phyloP scores from a whole-genome alignment of 2,113 vertebrate genomes.

The Rhea pennata region DNA sequence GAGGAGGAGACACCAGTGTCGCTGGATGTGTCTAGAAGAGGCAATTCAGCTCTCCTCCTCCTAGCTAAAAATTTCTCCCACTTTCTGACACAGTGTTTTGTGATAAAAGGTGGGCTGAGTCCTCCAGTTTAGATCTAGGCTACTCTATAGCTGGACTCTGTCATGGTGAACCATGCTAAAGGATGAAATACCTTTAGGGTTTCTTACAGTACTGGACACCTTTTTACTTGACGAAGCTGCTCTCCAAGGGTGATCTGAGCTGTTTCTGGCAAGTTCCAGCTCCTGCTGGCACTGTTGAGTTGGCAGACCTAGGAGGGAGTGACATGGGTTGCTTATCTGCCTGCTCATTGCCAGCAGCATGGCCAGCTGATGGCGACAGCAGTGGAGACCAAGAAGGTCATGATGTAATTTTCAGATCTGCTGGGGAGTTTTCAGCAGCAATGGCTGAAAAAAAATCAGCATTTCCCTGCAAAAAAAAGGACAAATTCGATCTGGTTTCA shows the following conservation, averaged over 20 bases:
- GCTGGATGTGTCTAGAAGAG: background rate
- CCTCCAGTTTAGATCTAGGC: too few relatives aligned
- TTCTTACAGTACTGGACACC: background rate
- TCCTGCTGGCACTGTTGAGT: background rate
- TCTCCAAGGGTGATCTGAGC: rapidly evolving
- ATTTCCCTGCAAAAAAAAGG: conserved; percentile 33
- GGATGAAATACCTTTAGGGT: background rate
- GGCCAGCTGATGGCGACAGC: background rate
- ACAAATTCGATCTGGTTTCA: conserved; percentile 55
- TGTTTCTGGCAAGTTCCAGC: background rate
- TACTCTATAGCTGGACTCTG: background rate
- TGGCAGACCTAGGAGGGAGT: background rate
- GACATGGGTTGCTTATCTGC: background rate
- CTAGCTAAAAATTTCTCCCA: background rate
- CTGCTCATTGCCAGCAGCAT: background rate
- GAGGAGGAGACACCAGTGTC: background rate
- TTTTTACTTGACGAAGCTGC: background rate
- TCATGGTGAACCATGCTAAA: background rate
- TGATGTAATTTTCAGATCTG: background rate
- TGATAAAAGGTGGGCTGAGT: background rate
- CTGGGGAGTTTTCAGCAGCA: background rate
- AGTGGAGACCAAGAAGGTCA: background rate
- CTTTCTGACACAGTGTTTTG: background rate
- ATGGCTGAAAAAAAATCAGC: background rate
- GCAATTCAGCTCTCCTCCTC: background rate